Evolutionary conservation across 2,888 invertebrate species (phyloP).

Genomic region (Orthonychiurus folsomi): DNA sequence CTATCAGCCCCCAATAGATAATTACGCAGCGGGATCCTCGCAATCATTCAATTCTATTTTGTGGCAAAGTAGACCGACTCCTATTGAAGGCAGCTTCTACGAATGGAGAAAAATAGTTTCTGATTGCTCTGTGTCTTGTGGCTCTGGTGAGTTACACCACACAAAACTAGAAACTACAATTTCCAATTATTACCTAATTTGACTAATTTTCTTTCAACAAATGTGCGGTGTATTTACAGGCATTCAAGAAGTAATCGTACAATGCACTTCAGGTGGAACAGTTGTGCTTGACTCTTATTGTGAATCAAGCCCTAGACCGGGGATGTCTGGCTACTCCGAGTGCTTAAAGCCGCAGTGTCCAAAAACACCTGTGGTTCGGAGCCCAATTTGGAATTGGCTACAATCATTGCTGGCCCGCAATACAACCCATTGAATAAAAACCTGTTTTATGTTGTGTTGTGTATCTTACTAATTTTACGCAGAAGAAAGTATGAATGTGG

Average conservation of each 20-base stretch:
- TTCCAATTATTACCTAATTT: too few relatives aligned
- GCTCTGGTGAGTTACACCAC: conserved; percentile 33
- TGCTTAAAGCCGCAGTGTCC: conserved; percentile 27
- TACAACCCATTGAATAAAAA: too few relatives aligned
- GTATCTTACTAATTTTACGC: too few relatives aligned
- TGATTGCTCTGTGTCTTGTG: conserved; percentile 39
- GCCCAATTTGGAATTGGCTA: conserved; percentile 35
- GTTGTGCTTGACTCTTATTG: conserved; percentile 33
- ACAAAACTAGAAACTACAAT: too few relatives aligned
- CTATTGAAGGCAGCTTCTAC: conserved; percentile 39
- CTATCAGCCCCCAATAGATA: background rate
- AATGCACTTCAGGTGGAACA: conserved; percentile 36
- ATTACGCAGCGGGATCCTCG: background rate
- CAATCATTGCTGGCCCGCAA: conserved; percentile 20
- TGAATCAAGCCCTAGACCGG: conserved; percentile 29
- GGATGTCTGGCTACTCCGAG: conserved; percentile 29
- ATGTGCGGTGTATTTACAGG: too few relatives aligned
- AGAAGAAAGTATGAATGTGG: too few relatives aligned
- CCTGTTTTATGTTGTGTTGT: too few relatives aligned
- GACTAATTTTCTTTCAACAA: too few relatives aligned
- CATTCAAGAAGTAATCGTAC: conserved; percentile 36
- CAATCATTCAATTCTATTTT: background rate
- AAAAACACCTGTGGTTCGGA: conserved; percentile 4
- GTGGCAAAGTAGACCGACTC: conserved; percentile 2
- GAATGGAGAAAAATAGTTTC: conserved; percentile 38